Percentiles rank a stretch among this genome's conserved stretches.
These are phyloP conservation scores for Fratercula arctica DNA, from an alignment of 2,797 vertebrate genomes.

Conservation along the genomic window DNA sequence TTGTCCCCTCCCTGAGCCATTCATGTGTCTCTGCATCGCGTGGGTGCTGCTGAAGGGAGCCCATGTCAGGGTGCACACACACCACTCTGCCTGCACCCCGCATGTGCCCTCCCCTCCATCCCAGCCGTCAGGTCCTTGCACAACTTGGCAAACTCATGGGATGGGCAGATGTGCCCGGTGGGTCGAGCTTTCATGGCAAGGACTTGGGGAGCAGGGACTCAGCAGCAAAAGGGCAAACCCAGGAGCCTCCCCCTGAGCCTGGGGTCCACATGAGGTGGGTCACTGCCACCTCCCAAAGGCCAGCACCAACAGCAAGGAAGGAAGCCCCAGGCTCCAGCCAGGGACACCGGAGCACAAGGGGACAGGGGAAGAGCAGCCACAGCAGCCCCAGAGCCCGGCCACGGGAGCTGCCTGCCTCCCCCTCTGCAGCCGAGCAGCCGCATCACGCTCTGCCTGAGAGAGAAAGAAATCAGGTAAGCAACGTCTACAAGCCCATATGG, in stretches of 20 bases:
- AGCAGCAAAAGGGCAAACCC: not conserved
- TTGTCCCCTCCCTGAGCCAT: accelerated
- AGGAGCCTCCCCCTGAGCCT: accelerated
- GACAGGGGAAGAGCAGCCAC: not conserved
- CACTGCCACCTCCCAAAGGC: accelerated
- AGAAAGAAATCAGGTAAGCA: constrained; percentile 27
- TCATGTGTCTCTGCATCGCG: not conserved
- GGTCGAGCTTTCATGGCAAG: not conserved
- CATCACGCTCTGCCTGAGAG: not conserved
- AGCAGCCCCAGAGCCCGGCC: accelerated
- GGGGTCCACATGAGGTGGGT: not conserved
- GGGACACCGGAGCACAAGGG: accelerated
- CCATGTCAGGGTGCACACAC: accelerated
- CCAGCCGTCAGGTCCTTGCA: not conserved
- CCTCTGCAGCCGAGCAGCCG: not conserved
- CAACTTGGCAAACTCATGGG: not conserved
- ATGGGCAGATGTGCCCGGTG: accelerated
- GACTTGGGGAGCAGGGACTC: not conserved
- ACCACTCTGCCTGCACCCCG: not conserved
- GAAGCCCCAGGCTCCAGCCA: not conserved
- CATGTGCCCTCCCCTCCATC: accelerated
- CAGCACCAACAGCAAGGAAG: not conserved
- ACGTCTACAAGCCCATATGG: constrained; percentile 13
- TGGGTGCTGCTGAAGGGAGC: not conserved
- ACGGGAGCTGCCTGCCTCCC: not conserved